Percentiles rank a stretch among this genome's conserved stretches.
phyloP scores from a whole-genome alignment of 2,113 vertebrate species.

The Calyptommatus sinebrachiatus region DNA sequence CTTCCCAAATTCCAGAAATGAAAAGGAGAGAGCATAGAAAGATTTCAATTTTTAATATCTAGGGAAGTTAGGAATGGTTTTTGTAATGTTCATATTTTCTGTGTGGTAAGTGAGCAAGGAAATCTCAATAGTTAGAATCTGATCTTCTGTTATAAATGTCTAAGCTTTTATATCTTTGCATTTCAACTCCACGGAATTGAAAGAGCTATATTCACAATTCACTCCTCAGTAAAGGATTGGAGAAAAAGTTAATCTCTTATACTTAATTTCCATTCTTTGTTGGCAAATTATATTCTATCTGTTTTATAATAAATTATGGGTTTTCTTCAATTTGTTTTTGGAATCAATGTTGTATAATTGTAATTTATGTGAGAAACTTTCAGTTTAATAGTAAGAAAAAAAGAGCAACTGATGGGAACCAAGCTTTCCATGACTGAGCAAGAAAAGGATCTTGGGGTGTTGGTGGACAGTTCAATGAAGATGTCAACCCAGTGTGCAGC shows the following conservation, averaged over 20 bases:
- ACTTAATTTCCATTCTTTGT: neutral
- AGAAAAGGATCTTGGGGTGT: too few species aligned
- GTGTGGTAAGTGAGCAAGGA: neutral
- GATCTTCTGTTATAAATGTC: neutral
- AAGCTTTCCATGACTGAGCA: too few species aligned
- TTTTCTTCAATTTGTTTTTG: neutral
- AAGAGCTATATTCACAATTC: neutral
- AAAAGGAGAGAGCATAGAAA: neutral
- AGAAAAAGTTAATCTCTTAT: neutral
- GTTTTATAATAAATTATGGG: neutral
- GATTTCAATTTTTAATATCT: neutral
- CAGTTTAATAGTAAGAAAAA: neutral
- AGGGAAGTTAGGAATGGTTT: neutral
- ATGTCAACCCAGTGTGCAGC: too few species aligned
- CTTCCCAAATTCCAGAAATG: neutral
- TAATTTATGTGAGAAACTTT: neutral
- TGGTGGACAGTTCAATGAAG: too few species aligned
- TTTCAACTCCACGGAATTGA: neutral
- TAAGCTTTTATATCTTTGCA: slow-evolving; percentile 3
- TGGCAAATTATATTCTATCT: neutral
- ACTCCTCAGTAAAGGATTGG: neutral
- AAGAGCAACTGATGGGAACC: too few species aligned
- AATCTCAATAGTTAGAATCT: neutral
- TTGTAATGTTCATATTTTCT: neutral
- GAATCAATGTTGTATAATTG: neutral